Base-by-base conservation (phyloP, 1,140 invertebrate species). In the Drosophila sulfurigaster region DNA sequence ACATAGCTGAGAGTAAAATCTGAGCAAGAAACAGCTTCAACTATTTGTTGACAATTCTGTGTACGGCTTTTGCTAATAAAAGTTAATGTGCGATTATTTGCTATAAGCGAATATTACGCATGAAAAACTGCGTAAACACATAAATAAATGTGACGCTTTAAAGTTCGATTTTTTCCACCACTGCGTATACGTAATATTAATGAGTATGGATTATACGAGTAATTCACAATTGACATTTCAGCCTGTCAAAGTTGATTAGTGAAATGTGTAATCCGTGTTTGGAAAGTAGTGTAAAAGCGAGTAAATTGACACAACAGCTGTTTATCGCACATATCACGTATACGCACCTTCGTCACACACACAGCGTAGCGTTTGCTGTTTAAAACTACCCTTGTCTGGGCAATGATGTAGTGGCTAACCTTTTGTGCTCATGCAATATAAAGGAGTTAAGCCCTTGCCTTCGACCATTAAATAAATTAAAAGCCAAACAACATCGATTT, bases 381-480 rank as follows among this genome's bases (percentile, higher is more conserved):
- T 28, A 28, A 49, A 54, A 32, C 16, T 10, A n/a, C 13, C 30
- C 38, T 46, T 35, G 65, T 51, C 51, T 70, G 66, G 32, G 63
- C 51, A 63, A 62, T 74, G 65, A 62, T 74, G 62, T 74, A 62
- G 57, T 74, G 57, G 57, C 43, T 51, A 58, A 70, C 59, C 72
- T 70, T 70, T 70, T 70, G 66, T 60, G 66, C 66, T 45, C 51
- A 49, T 49, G n/a, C 72, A 70, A 69, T 70, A 63, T 63, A 57
- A 63, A 58, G 35, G 43, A 70, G 58, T 63, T 38, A 35, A 74
- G 57, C 41, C 64, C 57, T 48, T 74, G 20, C 20, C 51, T 56
- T 41, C 58, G 45, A 69, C 72, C 72, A 75, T 75, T 75, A 75
- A 75, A 75, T 70, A 75, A 75, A 75, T 75, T 75, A 75, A 75